These are phyloP conservation scores for Pentamera pediparva DNA, from an alignment of 53 echinoderm and acorn worm species.

Conservation along the genomic window DNA sequence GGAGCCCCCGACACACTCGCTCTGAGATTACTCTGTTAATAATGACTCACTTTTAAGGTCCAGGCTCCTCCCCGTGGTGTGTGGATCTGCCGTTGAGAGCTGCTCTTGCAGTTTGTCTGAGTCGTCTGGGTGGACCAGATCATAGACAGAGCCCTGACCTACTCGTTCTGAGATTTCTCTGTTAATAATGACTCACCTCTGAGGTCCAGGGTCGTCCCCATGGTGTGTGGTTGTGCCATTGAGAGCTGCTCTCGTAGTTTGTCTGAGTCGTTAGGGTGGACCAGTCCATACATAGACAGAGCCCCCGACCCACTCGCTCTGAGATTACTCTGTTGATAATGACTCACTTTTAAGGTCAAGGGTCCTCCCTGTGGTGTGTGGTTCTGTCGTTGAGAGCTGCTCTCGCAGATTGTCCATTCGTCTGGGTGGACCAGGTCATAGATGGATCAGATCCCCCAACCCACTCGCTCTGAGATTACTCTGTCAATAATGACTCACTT, in stretches of 20 bases:
- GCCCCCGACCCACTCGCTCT: conserved; percentile 91
- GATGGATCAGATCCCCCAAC: conserved; percentile 75
- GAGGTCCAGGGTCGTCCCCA: conserved; percentile 86
- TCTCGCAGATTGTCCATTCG: conserved; percentile 88
- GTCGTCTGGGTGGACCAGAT: conserved; percentile 93
- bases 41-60: conserved; percentile 97
- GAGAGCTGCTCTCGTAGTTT: conserved; percentile 90
- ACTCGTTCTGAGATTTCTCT: too few species aligned
- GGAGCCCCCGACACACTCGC: conserved; percentile 86
- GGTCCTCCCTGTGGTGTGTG: conserved; percentile 89
- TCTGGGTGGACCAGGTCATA: conserved; percentile 95
- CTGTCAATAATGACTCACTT: too few species aligned
- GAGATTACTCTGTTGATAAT: too few species aligned
- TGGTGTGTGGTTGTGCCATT: conserved; percentile 88
- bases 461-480: conserved; percentile 91
- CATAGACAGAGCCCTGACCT: conserved; percentile 87
- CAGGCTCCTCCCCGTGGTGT: conserved; percentile 85
- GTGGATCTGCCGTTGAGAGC: conserved; percentile 90
- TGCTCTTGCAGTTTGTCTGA: conserved; percentile 86
- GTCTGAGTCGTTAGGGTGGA: conserved; percentile 91
- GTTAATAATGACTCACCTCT: too few species aligned
- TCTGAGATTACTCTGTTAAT: too few species aligned
- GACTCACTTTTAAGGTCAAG: conserved; percentile 96
- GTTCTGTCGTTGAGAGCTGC: conserved; percentile 91
- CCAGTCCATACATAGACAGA: conserved; percentile 85